Conservation (phyloP, 37 sponge, comb jelly and placozoan species). For the Theonella swinhoei region DNA sequence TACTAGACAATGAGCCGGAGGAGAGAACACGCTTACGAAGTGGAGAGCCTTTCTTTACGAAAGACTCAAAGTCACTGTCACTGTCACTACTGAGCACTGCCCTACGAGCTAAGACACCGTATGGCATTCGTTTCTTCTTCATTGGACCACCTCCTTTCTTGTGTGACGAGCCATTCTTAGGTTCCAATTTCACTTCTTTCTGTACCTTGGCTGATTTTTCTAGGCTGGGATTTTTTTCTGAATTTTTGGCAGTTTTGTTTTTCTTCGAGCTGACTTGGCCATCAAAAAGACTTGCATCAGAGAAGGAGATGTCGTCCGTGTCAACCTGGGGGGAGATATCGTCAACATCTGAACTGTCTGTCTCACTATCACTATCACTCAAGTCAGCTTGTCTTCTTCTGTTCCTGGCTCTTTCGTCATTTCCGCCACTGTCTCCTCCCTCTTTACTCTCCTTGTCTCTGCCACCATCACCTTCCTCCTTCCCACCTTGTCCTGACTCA, state of each 20-base stretch:
- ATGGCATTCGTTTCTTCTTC: not conserved
- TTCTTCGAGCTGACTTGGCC: not conserved
- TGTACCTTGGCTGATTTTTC: too few species aligned
- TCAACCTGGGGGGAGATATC: conserved; percentile 24
- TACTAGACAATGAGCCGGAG: conserved; percentile 6
- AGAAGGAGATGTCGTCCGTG: conserved; percentile 45
- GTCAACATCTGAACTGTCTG: not conserved
- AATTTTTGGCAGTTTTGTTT: not conserved
- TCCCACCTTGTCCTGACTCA: not conserved
- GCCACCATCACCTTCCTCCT: not conserved
- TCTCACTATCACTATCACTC: not conserved
- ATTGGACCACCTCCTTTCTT: not conserved
- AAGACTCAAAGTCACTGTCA: not conserved
- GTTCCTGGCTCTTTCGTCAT: not conserved
- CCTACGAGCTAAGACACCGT: not conserved
- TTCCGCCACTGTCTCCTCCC: not conserved
- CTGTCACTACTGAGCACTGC: not conserved
- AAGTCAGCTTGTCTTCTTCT: not conserved
- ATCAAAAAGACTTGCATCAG: conserved; percentile 29
- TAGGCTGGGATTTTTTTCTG: not conserved
- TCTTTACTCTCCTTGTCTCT: not conserved
- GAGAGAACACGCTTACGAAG: not conserved
- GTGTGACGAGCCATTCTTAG: not conserved
- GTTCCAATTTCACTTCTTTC: not conserved
- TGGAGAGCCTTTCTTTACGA: not conserved